phyloP scores from a whole-genome alignment of 2,113 vertebrate species.

The Sander lucioperca region DNA sequence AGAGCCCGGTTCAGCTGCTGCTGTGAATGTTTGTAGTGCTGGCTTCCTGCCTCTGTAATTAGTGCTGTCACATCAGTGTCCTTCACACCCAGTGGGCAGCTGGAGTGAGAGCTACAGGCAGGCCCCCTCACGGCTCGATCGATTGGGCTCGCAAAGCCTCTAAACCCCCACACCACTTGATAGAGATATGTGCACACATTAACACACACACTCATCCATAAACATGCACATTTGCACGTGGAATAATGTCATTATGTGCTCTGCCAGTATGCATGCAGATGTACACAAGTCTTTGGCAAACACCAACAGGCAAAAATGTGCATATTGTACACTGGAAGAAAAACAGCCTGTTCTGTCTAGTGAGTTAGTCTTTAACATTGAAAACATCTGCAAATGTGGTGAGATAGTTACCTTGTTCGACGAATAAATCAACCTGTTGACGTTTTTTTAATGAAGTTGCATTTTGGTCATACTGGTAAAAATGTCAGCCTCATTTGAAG shows the following conservation, averaged over 20 bases:
- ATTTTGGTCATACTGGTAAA: neutral
- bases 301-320: neutral
- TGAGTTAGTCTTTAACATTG: neutral
- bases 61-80: slow-evolving; percentile 83
- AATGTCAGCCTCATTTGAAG: neutral
- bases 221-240: slow-evolving; percentile 21
- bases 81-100: slow-evolving; percentile 83
- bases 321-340: neutral
- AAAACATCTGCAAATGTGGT: neutral
- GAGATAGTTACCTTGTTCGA: neutral
- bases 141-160: slow-evolving; percentile 61
- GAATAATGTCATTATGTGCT: slow-evolving; percentile 23
- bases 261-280: neutral
- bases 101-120: slow-evolving; percentile 60
- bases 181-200: slow-evolving; percentile 21
- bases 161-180: slow-evolving; percentile 25
- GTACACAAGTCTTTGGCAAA: neutral
- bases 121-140: slow-evolving; percentile 54
- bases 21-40: slow-evolving; percentile 49
- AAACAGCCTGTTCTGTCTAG: neutral
- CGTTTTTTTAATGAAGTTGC: neutral
- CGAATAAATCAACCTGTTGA: neutral
- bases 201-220: slow-evolving; percentile 2
- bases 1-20: slow-evolving; percentile 32
- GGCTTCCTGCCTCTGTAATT: slow-evolving; percentile 81